Evolutionary conservation across 2,888 invertebrate genomes (phyloP).

Genomic region (Chelonus formosanus): DNA sequence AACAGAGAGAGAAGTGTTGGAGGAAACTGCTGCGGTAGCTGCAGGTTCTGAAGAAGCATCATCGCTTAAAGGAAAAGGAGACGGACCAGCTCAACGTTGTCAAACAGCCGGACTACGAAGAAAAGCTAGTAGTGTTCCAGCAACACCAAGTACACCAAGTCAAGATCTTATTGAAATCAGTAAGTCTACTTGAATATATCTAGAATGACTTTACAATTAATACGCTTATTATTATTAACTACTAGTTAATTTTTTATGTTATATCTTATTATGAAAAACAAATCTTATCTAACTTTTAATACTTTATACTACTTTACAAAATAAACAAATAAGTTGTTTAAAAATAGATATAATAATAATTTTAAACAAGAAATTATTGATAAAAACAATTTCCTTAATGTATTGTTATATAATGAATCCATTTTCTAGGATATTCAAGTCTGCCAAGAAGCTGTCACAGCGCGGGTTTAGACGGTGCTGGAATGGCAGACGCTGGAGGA

Average conservation of each 20-base stretch:
- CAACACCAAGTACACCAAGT: constrained; percentile 85
- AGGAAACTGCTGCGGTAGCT: constrained; percentile 72
- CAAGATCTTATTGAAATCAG: constrained; percentile 71
- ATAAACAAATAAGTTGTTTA: no score
- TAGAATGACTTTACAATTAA: no score
- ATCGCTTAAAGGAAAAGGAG: constrained; percentile 63
- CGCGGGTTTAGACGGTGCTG: constrained; percentile 67
- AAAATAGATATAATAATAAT: no score
- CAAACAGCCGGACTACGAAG: constrained; percentile 72
- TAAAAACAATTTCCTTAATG: no score
- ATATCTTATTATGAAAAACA: no score
- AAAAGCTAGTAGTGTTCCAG: constrained; percentile 87
- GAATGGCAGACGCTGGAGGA: constrained; percentile 67
- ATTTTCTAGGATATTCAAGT: constrained; percentile 78
- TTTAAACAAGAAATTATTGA: no score
- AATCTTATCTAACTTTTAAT: no score
- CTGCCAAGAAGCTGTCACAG: constrained; percentile 83
- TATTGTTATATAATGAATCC: neutral
- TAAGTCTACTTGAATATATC: constrained; percentile 51
- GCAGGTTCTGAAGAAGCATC: constrained; percentile 28
- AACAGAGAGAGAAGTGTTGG: constrained; percentile 90
- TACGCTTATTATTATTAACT: no score
- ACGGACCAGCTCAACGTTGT: constrained; percentile 72
- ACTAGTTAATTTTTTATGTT: no score
- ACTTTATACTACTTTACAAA: no score